Evolutionary conservation across 2,888 invertebrate species (phyloP), one percentile per base, ranked within the genome.

Genomic region (Colostygia pectinataria): DNA sequence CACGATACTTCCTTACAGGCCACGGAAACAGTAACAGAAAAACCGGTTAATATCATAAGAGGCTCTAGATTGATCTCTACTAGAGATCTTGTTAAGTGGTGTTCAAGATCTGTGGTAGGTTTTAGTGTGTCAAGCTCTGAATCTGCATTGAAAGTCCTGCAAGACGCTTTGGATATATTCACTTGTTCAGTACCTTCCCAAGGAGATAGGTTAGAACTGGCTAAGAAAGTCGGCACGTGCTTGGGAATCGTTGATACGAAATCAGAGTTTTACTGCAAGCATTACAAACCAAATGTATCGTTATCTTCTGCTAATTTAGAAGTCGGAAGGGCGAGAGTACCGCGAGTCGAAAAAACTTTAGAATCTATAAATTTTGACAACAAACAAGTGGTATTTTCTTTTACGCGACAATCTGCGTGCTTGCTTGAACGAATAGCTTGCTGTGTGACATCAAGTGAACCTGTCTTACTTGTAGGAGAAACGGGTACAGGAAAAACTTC

Each of bases 401-500:
- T 96, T 67, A 98, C 98, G 0, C 92, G 95, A 24, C 94, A 95
- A 44, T 93, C 97, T 0, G 92, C 95, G 0, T 94, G 94, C 71
- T 90, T 98, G 34, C 82, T 99, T 28, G 99, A 99, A 84, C 92
- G 95, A 14, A 94, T 99, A 39, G 94, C 97, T 12, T 95, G 95
- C 53, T 96, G 97, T 71, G 93, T 99, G 0, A 90, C 89, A 0
- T 92, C 95, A 38, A 93, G 93, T 37, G 99, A 99, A 75, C 97
- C 99, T 0, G 96, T 99, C 1, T 86, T 99, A 3, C 88, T 99
- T 4, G 98, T 99, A 0, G 99, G 99, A 18, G 99, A 99, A 88
- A 99, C 99, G 0, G 99, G 99, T 34, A 98, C 98, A 0, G 99
- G 99, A 0, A 99, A 99, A 90, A 99, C 99, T 0, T 97, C 98